Conservation (phyloP, 2,113 vertebrate genomes). For the Andinoacara biseriatus region DNA sequence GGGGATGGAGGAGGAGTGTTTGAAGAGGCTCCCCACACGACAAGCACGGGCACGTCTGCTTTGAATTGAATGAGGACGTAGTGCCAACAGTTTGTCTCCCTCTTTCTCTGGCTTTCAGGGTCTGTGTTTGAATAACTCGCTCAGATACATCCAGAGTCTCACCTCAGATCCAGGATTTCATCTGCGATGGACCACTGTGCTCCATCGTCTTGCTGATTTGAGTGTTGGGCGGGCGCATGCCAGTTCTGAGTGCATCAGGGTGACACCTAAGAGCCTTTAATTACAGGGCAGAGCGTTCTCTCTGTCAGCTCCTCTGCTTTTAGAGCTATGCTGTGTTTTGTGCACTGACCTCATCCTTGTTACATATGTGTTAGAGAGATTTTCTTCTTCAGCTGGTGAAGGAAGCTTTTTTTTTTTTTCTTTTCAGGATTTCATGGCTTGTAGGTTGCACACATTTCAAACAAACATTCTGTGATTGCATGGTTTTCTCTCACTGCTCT, state of each 20-base stretch:
- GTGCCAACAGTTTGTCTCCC: conserved; percentile 24
- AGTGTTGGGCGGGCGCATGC: conserved; percentile 38
- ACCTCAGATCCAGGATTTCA: conserved; percentile 38
- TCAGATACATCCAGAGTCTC: conserved; percentile 23
- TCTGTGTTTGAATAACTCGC: conserved; percentile 28
- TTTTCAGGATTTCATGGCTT: not conserved
- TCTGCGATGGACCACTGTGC: conserved; percentile 12
- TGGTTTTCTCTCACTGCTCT: not conserved
- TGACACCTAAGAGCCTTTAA: conserved; percentile 70
- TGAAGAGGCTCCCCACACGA: conserved; percentile 31
- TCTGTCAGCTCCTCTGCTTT: conserved; percentile 55
- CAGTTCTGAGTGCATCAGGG: conserved; percentile 43
- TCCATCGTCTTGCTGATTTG: conserved; percentile 3
- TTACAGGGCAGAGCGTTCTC: conserved; percentile 59
- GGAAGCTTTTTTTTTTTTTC: no score
- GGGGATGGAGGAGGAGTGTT: not conserved
- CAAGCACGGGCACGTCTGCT: conserved; percentile 57
- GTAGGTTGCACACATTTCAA: conserved; percentile 1
- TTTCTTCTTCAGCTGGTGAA: not conserved
- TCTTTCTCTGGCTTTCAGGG: not conserved
- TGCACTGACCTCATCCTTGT: conserved; percentile 42
- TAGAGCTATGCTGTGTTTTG: conserved; percentile 19
- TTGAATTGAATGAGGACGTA: conserved; percentile 44
- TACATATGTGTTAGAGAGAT: not conserved
- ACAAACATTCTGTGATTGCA: not conserved